Base-by-base conservation (phyloP, 30 jellyfish, hydroid and myxozoan genomes). In the Aurelia sp. region DNA sequence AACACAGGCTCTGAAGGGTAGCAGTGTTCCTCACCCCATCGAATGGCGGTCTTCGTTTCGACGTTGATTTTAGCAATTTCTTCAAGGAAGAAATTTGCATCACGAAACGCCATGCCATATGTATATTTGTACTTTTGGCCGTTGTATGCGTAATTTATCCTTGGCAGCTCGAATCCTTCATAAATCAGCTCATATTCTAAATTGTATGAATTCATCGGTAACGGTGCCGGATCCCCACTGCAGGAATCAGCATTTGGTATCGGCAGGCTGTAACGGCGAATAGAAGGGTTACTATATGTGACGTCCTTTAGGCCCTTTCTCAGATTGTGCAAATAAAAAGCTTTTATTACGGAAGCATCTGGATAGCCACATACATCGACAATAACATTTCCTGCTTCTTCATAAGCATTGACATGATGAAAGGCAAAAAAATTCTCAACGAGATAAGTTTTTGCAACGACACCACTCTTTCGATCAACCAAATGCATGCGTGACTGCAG, bases 381-480 rank as follows among this genome's bases (percentile, higher is more conserved):
- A 35, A 80, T 31, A 13, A 89, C 76, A 22, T 89, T 40, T 40
- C 67, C 72, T 48, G 59, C 84, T 33, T 66, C 81, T 72, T 89
- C 97, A 64, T 89, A 89, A 13, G 97, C 97, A 44, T 89, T 89
- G 76, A 60, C 97, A 59, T 89, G 97, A 63, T 89, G 97, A 72
- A 89, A 89, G 7, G 90, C 87, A 33, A 89, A 89, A 62, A 89
- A 71, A 53, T 40, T 51, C 17, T 71, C 72, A 62, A 66, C 80
- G 31, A 51, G 50, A 53, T 31, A 60, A 3, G 90, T 73, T 70
- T 88, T 69, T 3, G 74, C 86, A 3, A 47, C 21, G 66, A 59
- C 63, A 47, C 97, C 97, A n/a, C 87, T 35, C 18, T 64, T 69
- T 38, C 97, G 88, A 76, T 82, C 91, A 57, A 90, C 75, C 27